Base-by-base conservation (phyloP, 1,140 invertebrate species). In the Pachypsylla venusta region DNA sequence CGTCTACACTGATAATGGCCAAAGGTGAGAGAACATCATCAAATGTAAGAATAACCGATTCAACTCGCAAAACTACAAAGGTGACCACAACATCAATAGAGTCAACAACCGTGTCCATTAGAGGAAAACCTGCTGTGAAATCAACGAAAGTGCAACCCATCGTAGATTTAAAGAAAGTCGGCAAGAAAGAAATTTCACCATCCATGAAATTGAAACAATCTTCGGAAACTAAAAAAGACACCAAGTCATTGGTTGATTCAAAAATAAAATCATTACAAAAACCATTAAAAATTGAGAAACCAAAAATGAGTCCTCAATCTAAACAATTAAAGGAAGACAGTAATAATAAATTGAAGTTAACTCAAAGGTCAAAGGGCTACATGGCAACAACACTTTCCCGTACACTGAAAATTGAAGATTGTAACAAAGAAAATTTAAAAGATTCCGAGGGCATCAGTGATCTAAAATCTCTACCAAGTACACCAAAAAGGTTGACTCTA, bases 301-400 rank as follows among this genome's bases (percentile, higher is more conserved):
- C 53, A 24, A 26, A 22, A 54, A 20, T 5, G 53, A 22, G 3
- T 20, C 22, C 53, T 54, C 53, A 54, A 20, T 16, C 25, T 16
- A 54, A 54, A 54, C 20, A 54, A 54, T 2, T 22, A 24, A n/a
- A 20, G 2, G 28, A 54, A 57, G 7, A 13, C n/a, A 27, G 7
- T 30, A 12, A 30, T 27, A 7, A 19, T 2, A 24, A 54, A 30
- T 13, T 3, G 19, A 28, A 40, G 40, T 24, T 13, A 30, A n/a
- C 28, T 20, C 42, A 54, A 16, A 60, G 42, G 39, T 61, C 59
- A 30, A 60, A 58, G 58, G 71, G 73, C 2, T 75, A 74, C 59
- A 74, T 75, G 73, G 70, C 71, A 56, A 73, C 73, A 0, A 75
- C 74, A 28, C 48, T 74, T 12, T 74, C 74, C 1, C 62, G 73